Conservation (phyloP, 23 tunicate species). For the Trididemnum nubilum region DNA sequence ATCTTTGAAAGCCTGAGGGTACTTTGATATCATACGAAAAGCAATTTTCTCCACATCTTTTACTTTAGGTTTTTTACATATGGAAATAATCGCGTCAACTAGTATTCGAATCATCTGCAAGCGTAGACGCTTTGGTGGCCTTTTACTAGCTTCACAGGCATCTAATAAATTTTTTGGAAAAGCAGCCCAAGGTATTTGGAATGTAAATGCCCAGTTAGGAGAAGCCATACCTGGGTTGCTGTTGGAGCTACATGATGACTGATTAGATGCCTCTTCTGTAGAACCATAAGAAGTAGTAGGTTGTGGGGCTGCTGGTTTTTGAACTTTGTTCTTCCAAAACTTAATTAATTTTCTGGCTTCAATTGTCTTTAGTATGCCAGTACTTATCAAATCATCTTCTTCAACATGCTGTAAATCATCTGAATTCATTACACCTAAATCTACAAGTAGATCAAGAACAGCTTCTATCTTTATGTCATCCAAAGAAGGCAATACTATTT, state of each 20-base stretch:
- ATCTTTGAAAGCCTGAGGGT: constrained; percentile 9
- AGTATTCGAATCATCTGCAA: no score
- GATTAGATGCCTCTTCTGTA: no score
- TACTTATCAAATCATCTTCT: neutral
- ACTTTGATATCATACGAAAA: neutral
- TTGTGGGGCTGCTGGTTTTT: neutral
- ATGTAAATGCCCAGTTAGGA: no score
- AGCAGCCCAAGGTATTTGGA: no score
- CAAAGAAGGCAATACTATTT: neutral
- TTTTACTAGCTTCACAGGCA: no score
- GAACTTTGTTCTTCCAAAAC: neutral
- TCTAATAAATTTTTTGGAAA: no score
- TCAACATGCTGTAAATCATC: neutral
- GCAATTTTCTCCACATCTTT: neutral
- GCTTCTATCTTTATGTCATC: neutral
- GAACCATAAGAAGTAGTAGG: no score
- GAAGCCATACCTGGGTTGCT: no score
- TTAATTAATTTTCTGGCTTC: neutral
- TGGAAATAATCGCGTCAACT: no score
- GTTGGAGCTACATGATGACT: no score
- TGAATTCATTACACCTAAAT: neutral
- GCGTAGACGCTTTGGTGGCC: no score
- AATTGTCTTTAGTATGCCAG: neutral
- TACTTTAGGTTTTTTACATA: neutral
- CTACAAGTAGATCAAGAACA: neutral